Evolutionary conservation across 2,113 vertebrate species (phyloP).

Genomic region (Chloebia gouldiae): DNA sequence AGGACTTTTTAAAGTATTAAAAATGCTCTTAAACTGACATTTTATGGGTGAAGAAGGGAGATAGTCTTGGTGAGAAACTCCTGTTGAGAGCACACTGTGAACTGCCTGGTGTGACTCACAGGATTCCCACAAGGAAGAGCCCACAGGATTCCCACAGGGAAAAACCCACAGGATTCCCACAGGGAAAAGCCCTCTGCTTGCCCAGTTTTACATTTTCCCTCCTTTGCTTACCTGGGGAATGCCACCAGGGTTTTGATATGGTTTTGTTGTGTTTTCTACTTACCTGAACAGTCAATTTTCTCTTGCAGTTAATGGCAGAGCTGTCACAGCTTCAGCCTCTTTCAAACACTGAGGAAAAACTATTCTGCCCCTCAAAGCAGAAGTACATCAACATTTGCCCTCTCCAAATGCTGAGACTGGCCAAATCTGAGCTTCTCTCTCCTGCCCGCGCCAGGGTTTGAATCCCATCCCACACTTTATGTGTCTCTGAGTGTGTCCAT

Average conservation of each 20-base stretch:
- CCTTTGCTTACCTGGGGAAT: neutral
- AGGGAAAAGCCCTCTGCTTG: neutral
- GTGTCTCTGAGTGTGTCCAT: neutral
- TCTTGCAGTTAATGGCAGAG: neutral
- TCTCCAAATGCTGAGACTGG: neutral
- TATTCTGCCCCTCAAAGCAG: neutral
- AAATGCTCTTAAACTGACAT: neutral
- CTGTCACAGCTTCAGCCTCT: neutral
- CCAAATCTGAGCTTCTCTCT: neutral
- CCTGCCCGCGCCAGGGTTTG: neutral
- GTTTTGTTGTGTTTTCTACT: neutral
- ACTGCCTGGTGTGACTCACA: neutral
- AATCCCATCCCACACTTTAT: neutral
- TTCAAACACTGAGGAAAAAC: neutral
- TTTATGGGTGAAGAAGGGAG: neutral
- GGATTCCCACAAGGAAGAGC: neutral
- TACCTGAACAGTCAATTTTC: neutral
- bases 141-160: neutral
- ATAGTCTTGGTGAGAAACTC: neutral
- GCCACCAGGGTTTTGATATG: neutral
- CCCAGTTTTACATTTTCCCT: neutral
- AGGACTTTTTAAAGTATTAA: neutral
- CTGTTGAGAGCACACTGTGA: neutral
- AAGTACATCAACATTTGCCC: rapidly evolving
- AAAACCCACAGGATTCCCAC: neutral